These are phyloP conservation scores for Tribolium madens DNA, from an alignment of 1,140 invertebrate species.

Conservation along the genomic window DNA sequence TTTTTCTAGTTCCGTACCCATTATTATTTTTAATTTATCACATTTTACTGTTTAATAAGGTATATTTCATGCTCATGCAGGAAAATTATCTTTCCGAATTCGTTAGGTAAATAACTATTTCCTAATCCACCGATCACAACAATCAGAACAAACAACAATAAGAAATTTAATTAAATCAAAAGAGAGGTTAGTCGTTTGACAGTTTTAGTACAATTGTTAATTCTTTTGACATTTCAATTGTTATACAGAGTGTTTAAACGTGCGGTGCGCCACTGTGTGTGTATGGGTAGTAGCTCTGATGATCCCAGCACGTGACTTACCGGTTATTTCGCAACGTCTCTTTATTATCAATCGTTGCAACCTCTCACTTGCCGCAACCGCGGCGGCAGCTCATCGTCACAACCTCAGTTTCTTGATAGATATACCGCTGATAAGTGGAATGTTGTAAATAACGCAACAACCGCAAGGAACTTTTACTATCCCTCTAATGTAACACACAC, in stretches of 20 bases:
- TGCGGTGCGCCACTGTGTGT: not conserved
- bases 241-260: not conserved
- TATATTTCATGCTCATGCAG: no score
- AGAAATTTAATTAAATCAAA: no score
- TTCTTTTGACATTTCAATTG: not conserved
- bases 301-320: conserved; percentile 34
- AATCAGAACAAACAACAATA: no score
- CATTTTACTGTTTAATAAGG: no score
- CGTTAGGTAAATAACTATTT: no score
- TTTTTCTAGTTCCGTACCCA: no score
- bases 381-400: conserved; percentile 28
- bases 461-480: conserved; percentile 31
- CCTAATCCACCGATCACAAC: no score
- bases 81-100: no score
- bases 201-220: no score
- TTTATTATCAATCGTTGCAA: conserved; percentile 12
- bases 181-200: no score
- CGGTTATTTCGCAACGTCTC: conserved; percentile 36
- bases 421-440: conserved; percentile 31
- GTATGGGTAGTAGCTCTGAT: not conserved
- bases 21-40: no score
- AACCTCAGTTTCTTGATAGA: conserved; percentile 32
- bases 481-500: conserved; percentile 17
- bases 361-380: conserved; percentile 30
- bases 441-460: conserved; percentile 34